A percentile compares a stretch with the other conserved stretches of the same genome.
These are phyloP conservation scores for Dendrocincla tyrannina DNA, from an alignment of 2,797 vertebrate species.

Conservation along the genomic window DNA sequence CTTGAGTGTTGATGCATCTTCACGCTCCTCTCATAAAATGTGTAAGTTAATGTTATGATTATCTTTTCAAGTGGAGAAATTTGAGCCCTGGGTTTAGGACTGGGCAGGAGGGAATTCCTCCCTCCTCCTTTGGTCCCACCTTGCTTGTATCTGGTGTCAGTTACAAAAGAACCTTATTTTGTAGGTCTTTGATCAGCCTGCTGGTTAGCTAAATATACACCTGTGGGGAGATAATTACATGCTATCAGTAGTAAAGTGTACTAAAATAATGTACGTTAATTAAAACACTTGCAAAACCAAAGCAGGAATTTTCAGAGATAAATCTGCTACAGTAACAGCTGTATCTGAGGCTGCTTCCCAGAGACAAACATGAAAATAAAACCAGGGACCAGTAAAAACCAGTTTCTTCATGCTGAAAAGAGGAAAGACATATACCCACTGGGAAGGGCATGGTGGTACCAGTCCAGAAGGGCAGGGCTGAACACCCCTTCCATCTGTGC, in stretches of 20 bases:
- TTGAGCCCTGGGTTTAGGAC: not conserved
- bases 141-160: not conserved
- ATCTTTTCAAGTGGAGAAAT: not conserved
- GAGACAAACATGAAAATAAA: not conserved
- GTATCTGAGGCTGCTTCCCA: not conserved
- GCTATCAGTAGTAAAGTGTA: constrained; percentile 56
- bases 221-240: constrained; percentile 65
- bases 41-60: not conserved
- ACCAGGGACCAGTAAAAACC: not conserved
- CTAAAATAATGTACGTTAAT: constrained; percentile 59
- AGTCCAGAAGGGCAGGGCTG: not conserved
- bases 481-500: not conserved
- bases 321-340: not conserved
- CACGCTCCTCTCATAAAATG: not conserved
- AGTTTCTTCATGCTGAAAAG: not conserved
- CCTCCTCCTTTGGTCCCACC: not conserved
- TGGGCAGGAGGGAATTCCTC: not conserved
- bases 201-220: constrained; percentile 61
- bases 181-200: constrained; percentile 39
- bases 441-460: not conserved
- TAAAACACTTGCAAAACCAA: constrained; percentile 50
- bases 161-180: constrained; percentile 10
- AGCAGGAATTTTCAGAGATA: constrained; percentile 24
- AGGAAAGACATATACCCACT: not conserved
- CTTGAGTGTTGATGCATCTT: not conserved